These are phyloP conservation scores for Procambarus clarkii DNA, from an alignment of 1,140 invertebrate genomes.

Conservation along the genomic window DNA sequence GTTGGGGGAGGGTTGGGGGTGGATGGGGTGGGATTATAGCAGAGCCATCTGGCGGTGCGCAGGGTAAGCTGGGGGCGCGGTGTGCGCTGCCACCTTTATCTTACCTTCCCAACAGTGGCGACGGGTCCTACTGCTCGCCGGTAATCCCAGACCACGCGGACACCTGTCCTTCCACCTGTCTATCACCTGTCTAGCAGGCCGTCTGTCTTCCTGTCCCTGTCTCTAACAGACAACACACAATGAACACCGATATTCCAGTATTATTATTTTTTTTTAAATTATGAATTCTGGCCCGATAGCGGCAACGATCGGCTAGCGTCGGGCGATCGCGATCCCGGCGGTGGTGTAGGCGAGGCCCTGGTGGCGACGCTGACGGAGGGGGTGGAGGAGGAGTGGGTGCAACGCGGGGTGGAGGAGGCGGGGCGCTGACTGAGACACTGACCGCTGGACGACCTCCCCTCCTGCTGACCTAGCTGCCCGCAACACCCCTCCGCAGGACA, in stretches of 20 bases:
- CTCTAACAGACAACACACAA: neutral
- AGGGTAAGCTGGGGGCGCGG: neutral
- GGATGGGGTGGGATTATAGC: neutral
- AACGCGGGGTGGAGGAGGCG: slow-evolving; percentile 46
- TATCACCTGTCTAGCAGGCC: slow-evolving; percentile 25
- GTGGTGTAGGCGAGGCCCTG: slow-evolving; percentile 3
- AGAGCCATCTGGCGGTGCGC: slow-evolving; percentile 25
- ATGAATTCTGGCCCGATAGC: slow-evolving; percentile 3
- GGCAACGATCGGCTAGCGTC: neutral
- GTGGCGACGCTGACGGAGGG: neutral
- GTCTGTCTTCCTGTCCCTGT: neutral
- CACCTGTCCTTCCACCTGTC: slow-evolving; percentile 52
- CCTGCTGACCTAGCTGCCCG: slow-evolving; percentile 29
- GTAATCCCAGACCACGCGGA: slow-evolving; percentile 35
- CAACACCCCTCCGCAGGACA: neutral
- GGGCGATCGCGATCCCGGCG: neutral
- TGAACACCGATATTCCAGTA: slow-evolving; percentile 12
- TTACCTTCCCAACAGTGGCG: slow-evolving; percentile 1
- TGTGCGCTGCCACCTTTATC: neutral
- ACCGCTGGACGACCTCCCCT: slow-evolving; percentile 41
- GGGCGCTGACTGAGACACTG: slow-evolving; percentile 54
- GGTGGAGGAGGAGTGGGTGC: slow-evolving; percentile 29
- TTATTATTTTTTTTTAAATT: neutral
- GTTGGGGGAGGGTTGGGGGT: too few species aligned
- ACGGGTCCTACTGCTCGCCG: neutral